phyloP scores from a whole-genome alignment of 2,797 vertebrate species.

The Sarcoramphus papa region DNA sequence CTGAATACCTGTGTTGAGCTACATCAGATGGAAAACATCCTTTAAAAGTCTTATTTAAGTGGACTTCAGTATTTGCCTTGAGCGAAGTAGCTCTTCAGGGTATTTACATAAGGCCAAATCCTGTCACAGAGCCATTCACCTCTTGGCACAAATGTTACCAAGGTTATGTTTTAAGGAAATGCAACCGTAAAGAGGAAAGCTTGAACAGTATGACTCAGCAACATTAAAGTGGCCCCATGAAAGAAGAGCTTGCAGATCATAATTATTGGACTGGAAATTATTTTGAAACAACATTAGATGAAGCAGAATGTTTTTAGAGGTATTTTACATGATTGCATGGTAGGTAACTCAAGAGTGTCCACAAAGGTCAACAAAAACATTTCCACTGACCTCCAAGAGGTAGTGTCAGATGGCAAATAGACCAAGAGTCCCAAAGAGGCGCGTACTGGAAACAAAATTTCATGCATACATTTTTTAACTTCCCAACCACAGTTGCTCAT shows the following conservation, averaged over 20 bases:
- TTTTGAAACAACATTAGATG: neutral
- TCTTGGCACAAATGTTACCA: neutral
- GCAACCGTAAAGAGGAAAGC: neutral
- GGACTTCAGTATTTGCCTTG: neutral
- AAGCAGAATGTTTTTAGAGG: neutral
- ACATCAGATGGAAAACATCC: neutral
- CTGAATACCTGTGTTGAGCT: neutral
- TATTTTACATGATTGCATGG: neutral
- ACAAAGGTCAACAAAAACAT: neutral
- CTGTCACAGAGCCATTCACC: neutral
- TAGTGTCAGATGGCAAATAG: neutral
- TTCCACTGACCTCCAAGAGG: neutral
- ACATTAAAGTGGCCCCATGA: neutral
- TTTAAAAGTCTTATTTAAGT: neutral
- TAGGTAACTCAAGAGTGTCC: neutral
- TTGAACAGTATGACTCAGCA: neutral
- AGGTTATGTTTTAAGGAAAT: neutral
- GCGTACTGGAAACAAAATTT: neutral
- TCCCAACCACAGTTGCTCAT: neutral
- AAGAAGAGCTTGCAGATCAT: neutral
- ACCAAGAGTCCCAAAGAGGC: neutral
- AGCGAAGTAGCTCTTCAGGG: neutral
- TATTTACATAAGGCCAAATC: neutral
- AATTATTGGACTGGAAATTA: slow-evolving; percentile 24
- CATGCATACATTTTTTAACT: neutral